Evolutionary conservation across 1,140 invertebrate species (phyloP), one percentile per base, ranked within the genome.

Genomic region (Papilio polyxenes): DNA sequence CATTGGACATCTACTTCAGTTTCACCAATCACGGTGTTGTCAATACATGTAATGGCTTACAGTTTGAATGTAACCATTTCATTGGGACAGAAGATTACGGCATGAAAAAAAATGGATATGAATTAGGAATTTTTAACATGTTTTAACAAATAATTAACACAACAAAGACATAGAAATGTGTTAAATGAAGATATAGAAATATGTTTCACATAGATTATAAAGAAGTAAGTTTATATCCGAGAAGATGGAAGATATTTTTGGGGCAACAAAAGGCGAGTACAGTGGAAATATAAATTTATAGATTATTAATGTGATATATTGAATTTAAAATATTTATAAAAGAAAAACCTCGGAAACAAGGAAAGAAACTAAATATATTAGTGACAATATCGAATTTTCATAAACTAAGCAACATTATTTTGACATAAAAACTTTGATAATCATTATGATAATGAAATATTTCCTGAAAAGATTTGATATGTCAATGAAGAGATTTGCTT

Each of bases 261-360:
- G 7, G 65, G 37, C n/a, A 72, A 6, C 31, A 72, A 72, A 72
- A 72, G 65, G 65, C 65, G 65, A 72, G 65, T 72, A 72, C 65
- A 72, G 31, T 72, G 65, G 23, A 40, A 11, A 37, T 69, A 17
- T 37, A 13, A 9, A 62, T 62, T 69, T 37, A 11, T 3, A 69
- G 9, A 69, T 4, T 37, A 72, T 11, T 15, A 72, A 13, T 5
- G n/a, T 5, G 13, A 11, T 17, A 40, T 15, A 8, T 3, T 3
- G n/a, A 65, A 31, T 65, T 65, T 31, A 65, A 65, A 65, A 23
- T 23, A 65, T 65, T 0, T 65, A 31, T 23, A 13, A 40, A 59
- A 20, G 56, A 20, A 59, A 31, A 59, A 59, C 17, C 17, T n/a
- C 2, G 9, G 49, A 11, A 51, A 51, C 49, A 10, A 0, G 49